Percentiles rank a stretch among this genome's conserved stretches.
phyloP scores from a whole-genome alignment of 1,140 invertebrate species.

The Aphaenogaster ashmeadi region DNA sequence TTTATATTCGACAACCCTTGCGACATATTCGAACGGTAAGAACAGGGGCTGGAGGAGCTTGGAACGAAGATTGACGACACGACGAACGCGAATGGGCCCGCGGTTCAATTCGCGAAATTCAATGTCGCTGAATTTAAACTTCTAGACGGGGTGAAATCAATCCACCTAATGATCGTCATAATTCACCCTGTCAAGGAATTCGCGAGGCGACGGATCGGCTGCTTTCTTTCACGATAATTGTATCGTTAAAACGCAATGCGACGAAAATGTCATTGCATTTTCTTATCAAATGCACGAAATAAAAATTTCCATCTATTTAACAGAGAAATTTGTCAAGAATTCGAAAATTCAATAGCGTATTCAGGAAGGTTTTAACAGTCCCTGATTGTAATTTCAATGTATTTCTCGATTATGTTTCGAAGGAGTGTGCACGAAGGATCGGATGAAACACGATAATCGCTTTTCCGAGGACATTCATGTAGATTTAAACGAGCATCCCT shows the following conservation, averaged over 20 bases:
- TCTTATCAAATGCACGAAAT: neutral
- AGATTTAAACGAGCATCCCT: constrained; percentile 24
- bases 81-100: constrained; percentile 36
- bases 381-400: neutral
- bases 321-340: neutral
- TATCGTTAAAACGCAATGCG: constrained; percentile 7
- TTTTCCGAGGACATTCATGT: neutral
- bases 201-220: no score
- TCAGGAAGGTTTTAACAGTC: neutral
- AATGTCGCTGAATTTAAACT: constrained; percentile 51
- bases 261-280: neutral
- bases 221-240: constrained; percentile 21
- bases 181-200: constrained; percentile 50
- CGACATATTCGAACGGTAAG: constrained; percentile 45
- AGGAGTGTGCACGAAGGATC: neutral
- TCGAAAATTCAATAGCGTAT: neutral
- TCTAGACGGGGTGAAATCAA: constrained; percentile 34
- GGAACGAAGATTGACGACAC: constrained; percentile 56
- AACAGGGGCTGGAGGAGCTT: neutral
- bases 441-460: constrained; percentile 16
- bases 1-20: constrained; percentile 2
- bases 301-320: neutral
- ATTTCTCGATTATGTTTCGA: neutral
- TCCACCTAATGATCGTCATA: constrained; percentile 27
- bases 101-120: constrained; percentile 52